phyloP scores from a whole-genome alignment of 1,140 invertebrate species.

The Drosophila lini region DNA sequence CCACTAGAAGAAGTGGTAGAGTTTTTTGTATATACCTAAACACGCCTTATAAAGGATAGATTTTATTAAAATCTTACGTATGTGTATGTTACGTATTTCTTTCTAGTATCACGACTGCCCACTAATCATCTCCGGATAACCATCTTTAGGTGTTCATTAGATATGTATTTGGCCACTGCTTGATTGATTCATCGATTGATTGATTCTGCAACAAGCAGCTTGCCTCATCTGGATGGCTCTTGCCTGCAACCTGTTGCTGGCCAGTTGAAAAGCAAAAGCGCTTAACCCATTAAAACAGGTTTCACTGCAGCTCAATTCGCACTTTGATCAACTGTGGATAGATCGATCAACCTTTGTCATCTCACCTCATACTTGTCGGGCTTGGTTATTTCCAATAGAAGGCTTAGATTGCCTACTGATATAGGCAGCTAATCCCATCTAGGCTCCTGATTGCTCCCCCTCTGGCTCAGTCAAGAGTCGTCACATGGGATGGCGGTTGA shows the following conservation, averaged over 20 bases:
- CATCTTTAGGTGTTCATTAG: background rate
- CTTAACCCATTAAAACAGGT: constrained; percentile 39
- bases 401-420: background rate
- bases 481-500: constrained; percentile 7
- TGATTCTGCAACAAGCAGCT: constrained; percentile 45
- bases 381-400: background rate
- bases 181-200: constrained; percentile 32
- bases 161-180: constrained; percentile 10
- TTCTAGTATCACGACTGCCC: too few species aligned
- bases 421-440: background rate
- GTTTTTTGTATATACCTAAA: background rate
- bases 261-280: background rate
- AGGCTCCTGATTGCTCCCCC: background rate
- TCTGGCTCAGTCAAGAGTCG: background rate
- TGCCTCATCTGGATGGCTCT: constrained; percentile 21
- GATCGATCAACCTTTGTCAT: constrained; percentile 40
- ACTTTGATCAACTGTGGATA: constrained; percentile 38
- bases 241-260: constrained; percentile 18
- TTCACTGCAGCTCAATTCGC: constrained; percentile 24
- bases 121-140: too few species aligned
- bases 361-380: background rate
- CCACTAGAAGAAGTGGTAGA: too few species aligned
- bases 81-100: too few species aligned
- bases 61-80: too few species aligned
- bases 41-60: background rate